Conservation (phyloP, 2,113 vertebrate genomes). For the Misgurnus anguillicaudatus region DNA sequence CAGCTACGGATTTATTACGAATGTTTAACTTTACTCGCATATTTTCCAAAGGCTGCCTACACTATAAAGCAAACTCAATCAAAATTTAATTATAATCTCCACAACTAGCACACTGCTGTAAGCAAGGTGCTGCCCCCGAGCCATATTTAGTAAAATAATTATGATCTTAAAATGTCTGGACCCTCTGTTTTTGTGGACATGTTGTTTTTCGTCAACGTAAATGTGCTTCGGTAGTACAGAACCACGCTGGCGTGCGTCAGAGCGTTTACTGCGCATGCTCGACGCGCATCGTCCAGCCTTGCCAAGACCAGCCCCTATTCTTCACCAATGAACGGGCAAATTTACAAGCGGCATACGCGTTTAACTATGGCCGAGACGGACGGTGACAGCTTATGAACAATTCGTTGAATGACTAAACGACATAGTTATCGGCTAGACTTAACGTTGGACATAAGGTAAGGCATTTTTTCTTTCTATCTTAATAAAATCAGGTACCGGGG, state of each 20-base stretch:
- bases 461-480: not conserved
- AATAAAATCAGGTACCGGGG: not conserved
- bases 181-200: not conserved
- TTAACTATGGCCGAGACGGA: slow-evolving; percentile 31
- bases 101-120: too few relatives aligned
- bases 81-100: not conserved
- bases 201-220: not conserved
- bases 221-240: not conserved
- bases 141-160: too few relatives aligned
- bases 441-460: not conserved
- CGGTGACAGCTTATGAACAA: slow-evolving; percentile 13
- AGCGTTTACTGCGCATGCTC: slow-evolving; percentile 39
- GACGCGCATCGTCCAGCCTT: slow-evolving; percentile 26
- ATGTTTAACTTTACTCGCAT: too few relatives aligned
- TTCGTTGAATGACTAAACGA: slow-evolving; percentile 12
- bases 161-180: not conserved
- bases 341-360: slow-evolving; percentile 18
- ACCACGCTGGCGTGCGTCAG: slow-evolving; percentile 12
- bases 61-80: not conserved
- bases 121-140: too few relatives aligned
- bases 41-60: not conserved
- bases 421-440: not conserved
- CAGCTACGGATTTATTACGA: too few relatives aligned
- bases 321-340: slow-evolving; percentile 50
- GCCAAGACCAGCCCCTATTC: slow-evolving; percentile 49